Evolutionary conservation across 2,888 invertebrate genomes (phyloP), one percentile per base, ranked within the genome.

Genomic region (Catonia carolina): DNA sequence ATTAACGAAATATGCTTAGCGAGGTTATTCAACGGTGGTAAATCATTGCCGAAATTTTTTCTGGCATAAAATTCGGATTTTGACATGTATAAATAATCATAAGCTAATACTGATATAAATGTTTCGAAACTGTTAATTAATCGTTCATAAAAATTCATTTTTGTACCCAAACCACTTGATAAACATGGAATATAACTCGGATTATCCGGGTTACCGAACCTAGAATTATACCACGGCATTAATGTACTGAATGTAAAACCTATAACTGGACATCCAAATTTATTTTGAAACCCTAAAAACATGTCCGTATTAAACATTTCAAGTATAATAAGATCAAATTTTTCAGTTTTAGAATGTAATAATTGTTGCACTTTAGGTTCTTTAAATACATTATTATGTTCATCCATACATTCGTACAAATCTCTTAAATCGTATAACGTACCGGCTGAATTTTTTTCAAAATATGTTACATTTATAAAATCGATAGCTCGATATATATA

Each of bases 1-100:
- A 78, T 60, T 18, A 77, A 68, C 64, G 75, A 77, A 1, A 72
- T 69, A 59, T 77, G 76, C 41, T 69, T 70, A 1, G 71, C 71
- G 12, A 78, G 64, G n/a, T 74, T 72, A 7, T 67, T 68, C 53
- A 75, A 53, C 7, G 68, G 63, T 2, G 70, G 69, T 2, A 68
- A 70, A 68, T 3, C 67, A 27, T 50, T 69, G 67, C 8, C 62
- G 56, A 48, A 71, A 64, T 62, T 68, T 63, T 57, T 67, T 65
- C 49, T 65, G 66, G 53, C 58, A 35, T 60, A 49, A 42, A 23
- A 31, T 20, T 64, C 58, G 2, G 61, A 58, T 41, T 53, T 51
- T 2, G 53, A 22, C 8, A 52, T 54, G 53, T 59, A 56, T 8
- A 58, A 42, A 8, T 39, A 41, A 8, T 55, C 48, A 33, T 59